Evolutionary conservation across 2,888 invertebrate species (phyloP).

Genomic region (Terebella lapidaria): DNA sequence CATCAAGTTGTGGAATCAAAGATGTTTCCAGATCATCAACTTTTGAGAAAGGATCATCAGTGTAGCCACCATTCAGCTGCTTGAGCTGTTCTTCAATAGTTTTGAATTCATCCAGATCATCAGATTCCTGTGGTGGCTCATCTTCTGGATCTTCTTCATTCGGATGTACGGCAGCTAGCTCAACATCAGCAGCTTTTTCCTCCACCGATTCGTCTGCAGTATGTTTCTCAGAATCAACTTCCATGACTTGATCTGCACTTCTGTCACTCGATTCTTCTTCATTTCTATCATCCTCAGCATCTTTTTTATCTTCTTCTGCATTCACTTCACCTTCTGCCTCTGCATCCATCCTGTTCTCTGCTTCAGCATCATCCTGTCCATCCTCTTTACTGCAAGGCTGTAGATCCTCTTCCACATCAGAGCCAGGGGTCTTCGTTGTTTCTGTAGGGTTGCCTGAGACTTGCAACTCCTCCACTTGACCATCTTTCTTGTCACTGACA

Average conservation of each 20-base stretch:
- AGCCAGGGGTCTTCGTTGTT: too few species aligned
- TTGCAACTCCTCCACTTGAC: slow-evolving; percentile 2
- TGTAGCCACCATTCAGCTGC: not conserved
- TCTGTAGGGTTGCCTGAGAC: too few species aligned
- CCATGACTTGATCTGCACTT: not conserved
- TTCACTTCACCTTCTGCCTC: not conserved
- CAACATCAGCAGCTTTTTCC: not conserved
- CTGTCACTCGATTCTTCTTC: not conserved
- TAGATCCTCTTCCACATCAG: not conserved
- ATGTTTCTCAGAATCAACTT: not conserved
- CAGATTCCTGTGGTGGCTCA: not conserved
- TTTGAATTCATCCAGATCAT: not conserved
- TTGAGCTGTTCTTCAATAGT: not conserved
- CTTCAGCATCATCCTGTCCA: not conserved
- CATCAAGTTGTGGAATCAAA: too few species aligned
- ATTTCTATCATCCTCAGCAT: slow-evolving; percentile 16
- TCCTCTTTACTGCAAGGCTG: not conserved
- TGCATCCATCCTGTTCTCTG: not conserved
- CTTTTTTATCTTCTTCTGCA: not conserved
- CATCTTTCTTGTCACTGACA: slow-evolving; percentile 9
- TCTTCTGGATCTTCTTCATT: not conserved
- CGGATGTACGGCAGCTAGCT: not conserved
- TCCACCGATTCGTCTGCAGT: not conserved
- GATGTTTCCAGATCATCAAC: too few species aligned
- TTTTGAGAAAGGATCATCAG: not conserved